Evolutionary conservation across 2,888 invertebrate species (phyloP).

Genomic region (Harpalus rufipes): DNA sequence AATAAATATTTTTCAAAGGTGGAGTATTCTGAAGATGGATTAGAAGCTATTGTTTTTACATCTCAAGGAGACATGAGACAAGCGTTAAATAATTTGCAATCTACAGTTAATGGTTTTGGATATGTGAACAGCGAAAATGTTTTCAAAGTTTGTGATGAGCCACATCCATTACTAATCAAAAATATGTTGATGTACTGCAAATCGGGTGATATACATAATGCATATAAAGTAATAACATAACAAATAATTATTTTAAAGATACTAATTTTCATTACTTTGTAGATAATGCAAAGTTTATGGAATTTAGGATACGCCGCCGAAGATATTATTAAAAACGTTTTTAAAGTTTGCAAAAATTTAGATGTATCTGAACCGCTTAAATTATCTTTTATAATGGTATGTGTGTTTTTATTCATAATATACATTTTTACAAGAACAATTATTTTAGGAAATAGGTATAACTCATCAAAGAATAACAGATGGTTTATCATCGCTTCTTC

Average conservation of each 20-base stretch:
- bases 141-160: constrained; percentile 99
- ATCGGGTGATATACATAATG: constrained; percentile 89
- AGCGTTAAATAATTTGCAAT: constrained; percentile 97
- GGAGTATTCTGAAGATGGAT: constrained; percentile 93
- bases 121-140: constrained; percentile 96
- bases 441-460: constrained; percentile 89
- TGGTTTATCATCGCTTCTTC: constrained; percentile 91
- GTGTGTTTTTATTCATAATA: constrained; percentile 51
- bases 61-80: constrained; percentile 99
- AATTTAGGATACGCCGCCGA: constrained; percentile 97
- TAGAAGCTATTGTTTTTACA: constrained; percentile 97
- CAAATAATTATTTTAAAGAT: not conserved
- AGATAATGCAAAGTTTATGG: constrained; percentile 93
- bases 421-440: constrained; percentile 1
- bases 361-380: constrained; percentile 89
- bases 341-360: constrained; percentile 94
- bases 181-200: constrained; percentile 93
- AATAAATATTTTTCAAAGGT: constrained; percentile 76
- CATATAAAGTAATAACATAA: constrained; percentile 82
- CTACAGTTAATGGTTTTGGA: constrained; percentile 94
- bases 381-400: constrained; percentile 89
- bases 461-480: constrained; percentile 95
- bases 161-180: constrained; percentile 95
- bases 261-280: constrained; percentile 68
- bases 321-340: constrained; percentile 97